Conservation (phyloP, 2,797 vertebrate genomes). For the Enteromius anoplus region DNA sequence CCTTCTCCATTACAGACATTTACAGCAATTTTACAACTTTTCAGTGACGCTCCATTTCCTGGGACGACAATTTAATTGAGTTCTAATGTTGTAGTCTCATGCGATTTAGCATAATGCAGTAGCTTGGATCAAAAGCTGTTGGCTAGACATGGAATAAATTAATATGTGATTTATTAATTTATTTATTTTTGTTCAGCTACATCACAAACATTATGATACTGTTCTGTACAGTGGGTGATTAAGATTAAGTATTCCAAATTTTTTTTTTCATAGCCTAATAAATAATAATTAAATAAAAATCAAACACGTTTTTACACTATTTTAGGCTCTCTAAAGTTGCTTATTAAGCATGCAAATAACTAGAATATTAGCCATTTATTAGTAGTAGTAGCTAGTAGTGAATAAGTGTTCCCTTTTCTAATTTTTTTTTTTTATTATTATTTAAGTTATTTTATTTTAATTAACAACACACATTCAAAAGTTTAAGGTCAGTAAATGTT, state of each 20-base stretch:
- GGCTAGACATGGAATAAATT: neutral
- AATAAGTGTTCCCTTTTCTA: neutral
- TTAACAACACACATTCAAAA: neutral
- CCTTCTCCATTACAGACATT: neutral
- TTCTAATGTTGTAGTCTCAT: slow-evolving; percentile 3
- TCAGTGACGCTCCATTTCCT: neutral
- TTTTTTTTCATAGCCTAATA: neutral
- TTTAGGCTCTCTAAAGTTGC: no score
- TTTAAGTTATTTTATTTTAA: neutral
- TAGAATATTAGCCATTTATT: no score
- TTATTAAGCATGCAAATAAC: no score
- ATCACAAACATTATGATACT: neutral
- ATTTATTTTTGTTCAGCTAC: neutral
- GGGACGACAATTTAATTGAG: neutral
- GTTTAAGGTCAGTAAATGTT: neutral
- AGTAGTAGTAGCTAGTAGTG: no score
- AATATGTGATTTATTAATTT: neutral
- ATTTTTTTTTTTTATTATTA: neutral
- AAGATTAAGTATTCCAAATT: neutral
- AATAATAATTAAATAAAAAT: neutral
- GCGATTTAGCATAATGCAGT: slow-evolving; percentile 1
- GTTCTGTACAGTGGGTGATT: neutral
- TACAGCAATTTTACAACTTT: neutral
- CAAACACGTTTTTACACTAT: no score
- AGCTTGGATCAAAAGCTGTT: neutral